These are phyloP conservation scores for Intellagama lesueurii DNA, from an alignment of 2,797 vertebrate species.

Conservation along the genomic window DNA sequence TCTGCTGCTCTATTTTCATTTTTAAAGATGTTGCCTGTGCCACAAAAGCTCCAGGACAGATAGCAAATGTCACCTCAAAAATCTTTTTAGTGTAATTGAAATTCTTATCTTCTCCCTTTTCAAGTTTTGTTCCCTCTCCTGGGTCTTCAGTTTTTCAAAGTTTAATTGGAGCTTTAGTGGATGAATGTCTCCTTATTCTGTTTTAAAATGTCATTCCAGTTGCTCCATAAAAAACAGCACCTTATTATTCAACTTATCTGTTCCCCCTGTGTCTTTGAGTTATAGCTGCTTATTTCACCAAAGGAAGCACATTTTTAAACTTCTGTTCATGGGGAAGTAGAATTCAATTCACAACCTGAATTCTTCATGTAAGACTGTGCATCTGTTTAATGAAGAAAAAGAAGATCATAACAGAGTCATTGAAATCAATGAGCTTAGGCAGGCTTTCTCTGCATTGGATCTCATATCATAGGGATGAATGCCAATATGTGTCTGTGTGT, in stretches of 20 bases:
- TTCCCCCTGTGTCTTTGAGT: neutral
- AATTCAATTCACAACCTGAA: constrained; percentile 1
- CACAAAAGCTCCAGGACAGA: constrained; percentile 36
- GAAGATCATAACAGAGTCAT: constrained; percentile 4
- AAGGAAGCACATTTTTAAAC: neutral
- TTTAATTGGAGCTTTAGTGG: neutral
- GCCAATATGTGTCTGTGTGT: neutral
- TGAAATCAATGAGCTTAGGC: neutral
- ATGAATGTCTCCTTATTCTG: neutral
- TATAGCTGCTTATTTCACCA: constrained; percentile 22
- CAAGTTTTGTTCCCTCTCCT: constrained; percentile 23
- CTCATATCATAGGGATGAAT: neutral
- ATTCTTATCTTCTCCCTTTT: constrained; percentile 24
- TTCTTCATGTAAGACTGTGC: neutral
- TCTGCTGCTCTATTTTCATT: constrained; percentile 6
- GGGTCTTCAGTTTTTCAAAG: constrained; percentile 23
- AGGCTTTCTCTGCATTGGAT: neutral
- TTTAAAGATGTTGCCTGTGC: neutral
- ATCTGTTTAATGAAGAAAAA: constrained; percentile 11
- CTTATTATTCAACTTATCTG: constrained; percentile 17
- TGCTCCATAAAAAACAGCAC: neutral
- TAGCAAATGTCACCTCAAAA: constrained; percentile 20
- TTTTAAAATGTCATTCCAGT: constrained; percentile 30
- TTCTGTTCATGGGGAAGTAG: neutral
- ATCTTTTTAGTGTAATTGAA: constrained; percentile 17